Evolutionary conservation across 2,113 vertebrate species (phyloP), one percentile per base, ranked within the genome.

Genomic region (Numida meleagris): DNA sequence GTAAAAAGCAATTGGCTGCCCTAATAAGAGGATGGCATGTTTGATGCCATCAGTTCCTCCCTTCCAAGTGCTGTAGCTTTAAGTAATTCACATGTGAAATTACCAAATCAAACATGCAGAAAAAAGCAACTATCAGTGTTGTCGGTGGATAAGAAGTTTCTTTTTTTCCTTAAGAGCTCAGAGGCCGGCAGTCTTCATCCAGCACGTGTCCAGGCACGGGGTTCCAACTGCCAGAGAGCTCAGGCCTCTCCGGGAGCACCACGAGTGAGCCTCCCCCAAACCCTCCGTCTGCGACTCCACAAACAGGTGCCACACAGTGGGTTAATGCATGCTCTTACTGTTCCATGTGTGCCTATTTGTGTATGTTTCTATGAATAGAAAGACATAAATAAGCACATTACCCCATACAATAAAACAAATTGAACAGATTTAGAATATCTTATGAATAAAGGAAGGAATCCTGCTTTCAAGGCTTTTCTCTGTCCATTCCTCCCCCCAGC

Each of bases 181-280:
- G 98, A 96, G 97, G 98, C 77, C 98, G 98, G 46, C 98, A 98
- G 46, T 43, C 92, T 62, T 90, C 95, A 5, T 25, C 96, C 38
- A 93, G 88, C 53, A 61, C 93, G 8, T 94, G 96, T 57, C 96
- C 98, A 15, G 91, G 94, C 63, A 88, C 94, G 0, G 89, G 96
- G 79, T 97, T 97, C 83, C 97, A 93, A 0, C 76, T 90, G 1
- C 95, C 94, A 67, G 98, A 98, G 72, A 94, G 95, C n/a, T 81
- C 95, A 0, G 96, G 91, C 2, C 50, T 95, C 9, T 90, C 51
- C 9, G 94, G 96, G 21, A 94, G 96, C 53, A 91, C 87, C 68
- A 65, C 93, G 8, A 93, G 83, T 0, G 98, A 98, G 63, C 74
- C 50, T 0, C 13, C 87, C 16, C 57, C 95, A 9, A 58, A 81